Evolutionary conservation across 2,113 vertebrate species (phyloP), one percentile per base, ranked within the genome.

Genomic region (Austrofundulus limnaeus): DNA sequence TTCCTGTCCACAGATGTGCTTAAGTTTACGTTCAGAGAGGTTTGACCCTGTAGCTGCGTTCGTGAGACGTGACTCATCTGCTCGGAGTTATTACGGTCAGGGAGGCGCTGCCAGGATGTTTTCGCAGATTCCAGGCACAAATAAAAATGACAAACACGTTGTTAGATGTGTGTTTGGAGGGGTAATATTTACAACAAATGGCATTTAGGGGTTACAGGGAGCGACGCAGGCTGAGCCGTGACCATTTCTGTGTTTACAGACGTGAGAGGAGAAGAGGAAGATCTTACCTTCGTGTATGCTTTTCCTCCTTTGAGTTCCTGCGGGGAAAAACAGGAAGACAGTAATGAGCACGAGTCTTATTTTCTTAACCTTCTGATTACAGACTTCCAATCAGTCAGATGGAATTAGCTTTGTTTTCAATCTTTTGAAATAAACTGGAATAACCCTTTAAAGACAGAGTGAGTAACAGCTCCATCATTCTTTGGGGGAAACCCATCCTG

Each of bases 281-380:
- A 61, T 78, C 94, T 93, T 96, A 99, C 97, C 96, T 99, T 99
- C 66, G 94, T 93, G 77, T 94, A 99, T 2, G 96, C 85, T 88
- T 98, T 99, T 85, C 97, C 97, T 65, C 97, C 97, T 92, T 99
- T 99, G 81, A 98, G 94, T 85, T 99, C 97, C 97, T 99, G 87
- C 68, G 91, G 88, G n/a, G 53, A 87, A 91, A n/a, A 93, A 91
- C 87, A 92, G 85, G 86, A 90, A 85, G 72, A 76, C 73, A 41
- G 24, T 17, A 25, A 71, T 80, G 53, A 81, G 79, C 34, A 42
- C 47, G 71, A 63, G 63, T 58, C 51, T 73, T 6, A 31, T 74
- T 55, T 34, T 34, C 31, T 34, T 34, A 34, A 34, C 6, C 19
- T 57, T 68, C 41, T 31, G 51, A 85, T 85, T 75, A 85, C 80